These are phyloP conservation scores for Pristionchus fissidentatus DNA, from an alignment of 2,888 invertebrate genomes.

Conservation along the genomic window DNA sequence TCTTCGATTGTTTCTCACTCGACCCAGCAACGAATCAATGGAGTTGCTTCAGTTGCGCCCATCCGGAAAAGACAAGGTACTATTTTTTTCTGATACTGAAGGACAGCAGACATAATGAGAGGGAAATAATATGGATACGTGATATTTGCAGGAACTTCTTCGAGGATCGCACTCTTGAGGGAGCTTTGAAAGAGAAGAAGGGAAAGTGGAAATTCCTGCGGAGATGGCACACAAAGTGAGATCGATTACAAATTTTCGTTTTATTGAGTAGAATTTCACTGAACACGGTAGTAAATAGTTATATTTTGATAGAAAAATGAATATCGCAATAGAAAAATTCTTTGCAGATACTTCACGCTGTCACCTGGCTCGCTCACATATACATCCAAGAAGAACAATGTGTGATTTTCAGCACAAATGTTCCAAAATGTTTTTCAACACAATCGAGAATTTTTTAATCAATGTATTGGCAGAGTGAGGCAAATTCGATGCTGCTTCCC, in stretches of 20 bases:
- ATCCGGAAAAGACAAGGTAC: constrained; percentile 86
- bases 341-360: constrained; percentile 85
- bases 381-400: constrained; percentile 77
- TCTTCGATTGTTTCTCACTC: constrained; percentile 93
- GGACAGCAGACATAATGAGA: neutral
- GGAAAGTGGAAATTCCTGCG: constrained; percentile 91
- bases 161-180: constrained; percentile 76
- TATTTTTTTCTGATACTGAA: neutral
- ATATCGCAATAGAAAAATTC: too few species aligned
- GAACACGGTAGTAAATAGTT: neutral
- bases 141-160: constrained; percentile 44
- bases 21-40: constrained; percentile 82
- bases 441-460: neutral
- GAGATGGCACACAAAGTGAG: constrained; percentile 87
- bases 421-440: neutral
- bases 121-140: neutral
- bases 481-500: constrained; percentile 51
- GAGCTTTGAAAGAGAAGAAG: constrained; percentile 91
- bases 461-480: constrained; percentile 33
- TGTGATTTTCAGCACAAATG: neutral
- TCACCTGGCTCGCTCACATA: constrained; percentile 92
- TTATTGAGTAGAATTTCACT: neutral
- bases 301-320: neutral
- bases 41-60: constrained; percentile 94
- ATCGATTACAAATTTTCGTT: neutral